Percentiles rank a stretch among this genome's conserved stretches.
These are phyloP conservation scores for Calyptommatus sinebrachiatus DNA, from an alignment of 2,113 vertebrate species.

Conservation along the genomic window DNA sequence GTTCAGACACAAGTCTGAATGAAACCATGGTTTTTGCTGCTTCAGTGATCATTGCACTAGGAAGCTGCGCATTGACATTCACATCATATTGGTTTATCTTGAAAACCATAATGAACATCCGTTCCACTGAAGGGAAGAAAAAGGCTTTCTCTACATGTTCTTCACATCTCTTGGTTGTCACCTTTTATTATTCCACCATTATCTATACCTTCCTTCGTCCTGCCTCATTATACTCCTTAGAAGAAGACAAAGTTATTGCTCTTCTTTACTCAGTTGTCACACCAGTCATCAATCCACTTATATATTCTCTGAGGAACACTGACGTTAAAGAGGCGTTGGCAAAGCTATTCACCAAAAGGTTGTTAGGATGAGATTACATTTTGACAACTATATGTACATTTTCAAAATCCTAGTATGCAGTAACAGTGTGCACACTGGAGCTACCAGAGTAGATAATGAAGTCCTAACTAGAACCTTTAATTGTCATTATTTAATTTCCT, in stretches of 20 bases:
- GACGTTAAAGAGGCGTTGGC: slow-evolving; percentile 15
- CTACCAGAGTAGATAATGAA: too few relatives aligned
- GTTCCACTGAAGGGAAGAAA: slow-evolving; percentile 37
- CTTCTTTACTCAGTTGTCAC: slow-evolving; percentile 24
- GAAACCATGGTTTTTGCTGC: slow-evolving; percentile 50
- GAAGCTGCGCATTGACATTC: slow-evolving; percentile 45
- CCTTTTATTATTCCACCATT: slow-evolving; percentile 51
- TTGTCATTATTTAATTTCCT: too few relatives aligned
- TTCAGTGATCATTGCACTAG: slow-evolving; percentile 42
- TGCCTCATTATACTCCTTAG: slow-evolving; percentile 29
- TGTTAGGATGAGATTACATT: not conserved
- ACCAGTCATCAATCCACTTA: slow-evolving; percentile 18
- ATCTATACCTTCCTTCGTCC: slow-evolving; percentile 57
- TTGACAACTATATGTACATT: not conserved
- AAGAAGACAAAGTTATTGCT: slow-evolving; percentile 28
- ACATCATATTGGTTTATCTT: slow-evolving; percentile 55
- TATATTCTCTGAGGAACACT: slow-evolving; percentile 21
- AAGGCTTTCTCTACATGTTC: slow-evolving; percentile 60
- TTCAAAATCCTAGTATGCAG: not conserved
- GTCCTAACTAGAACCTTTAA: too few relatives aligned
- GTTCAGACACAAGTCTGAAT: slow-evolving; percentile 37
- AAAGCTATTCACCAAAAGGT: not conserved
- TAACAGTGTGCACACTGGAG: too few relatives aligned
- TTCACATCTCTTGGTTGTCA: slow-evolving; percentile 54
- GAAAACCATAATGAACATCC: slow-evolving; percentile 41